phyloP scores from a whole-genome alignment of 2,113 vertebrate species.

The Synodontis membranacea region DNA sequence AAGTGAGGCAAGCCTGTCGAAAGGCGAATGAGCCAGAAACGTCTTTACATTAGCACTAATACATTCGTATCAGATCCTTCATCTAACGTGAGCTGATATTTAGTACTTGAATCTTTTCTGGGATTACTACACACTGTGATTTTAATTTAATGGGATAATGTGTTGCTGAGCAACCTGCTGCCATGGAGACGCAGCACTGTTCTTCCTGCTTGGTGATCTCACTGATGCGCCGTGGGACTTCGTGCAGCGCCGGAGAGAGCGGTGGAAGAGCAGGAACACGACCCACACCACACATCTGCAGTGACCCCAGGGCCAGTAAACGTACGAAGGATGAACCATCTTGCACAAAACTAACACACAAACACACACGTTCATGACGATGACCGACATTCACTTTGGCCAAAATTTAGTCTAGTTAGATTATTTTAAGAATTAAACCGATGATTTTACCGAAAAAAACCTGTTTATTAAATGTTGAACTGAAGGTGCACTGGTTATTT shows the following conservation, averaged over 20 bases:
- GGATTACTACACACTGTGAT: neutral
- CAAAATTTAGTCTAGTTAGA: too few relatives aligned
- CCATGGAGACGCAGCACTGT: constrained; percentile 89
- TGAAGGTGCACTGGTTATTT: neutral
- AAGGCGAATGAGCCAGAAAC: neutral
- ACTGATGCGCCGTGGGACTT: constrained; percentile 81
- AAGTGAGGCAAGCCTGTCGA: constrained; percentile 92
- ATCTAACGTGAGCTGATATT: neutral
- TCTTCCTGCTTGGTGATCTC: constrained; percentile 80
- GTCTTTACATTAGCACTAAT: too few relatives aligned
- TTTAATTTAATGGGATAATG: neutral
- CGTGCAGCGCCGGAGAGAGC: constrained; percentile 77
- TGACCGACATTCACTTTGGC: too few relatives aligned
- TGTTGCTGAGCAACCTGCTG: constrained; percentile 79
- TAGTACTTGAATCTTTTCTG: neutral
- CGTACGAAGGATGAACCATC: constrained; percentile 90
- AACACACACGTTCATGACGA: neutral
- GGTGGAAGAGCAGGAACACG: constrained; percentile 79
- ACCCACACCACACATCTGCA: constrained; percentile 92
- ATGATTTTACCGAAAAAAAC: too few relatives aligned
- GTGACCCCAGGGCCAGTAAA: constrained; percentile 87
- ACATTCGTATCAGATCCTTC: neutral
- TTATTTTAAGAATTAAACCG: too few relatives aligned
- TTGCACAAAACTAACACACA: constrained; percentile 84
- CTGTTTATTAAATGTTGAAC: neutral